These are phyloP conservation scores for Diacarnus erythraeanus DNA, from an alignment of 37 sponge, comb jelly and placozoan species.

Conservation along the genomic window DNA sequence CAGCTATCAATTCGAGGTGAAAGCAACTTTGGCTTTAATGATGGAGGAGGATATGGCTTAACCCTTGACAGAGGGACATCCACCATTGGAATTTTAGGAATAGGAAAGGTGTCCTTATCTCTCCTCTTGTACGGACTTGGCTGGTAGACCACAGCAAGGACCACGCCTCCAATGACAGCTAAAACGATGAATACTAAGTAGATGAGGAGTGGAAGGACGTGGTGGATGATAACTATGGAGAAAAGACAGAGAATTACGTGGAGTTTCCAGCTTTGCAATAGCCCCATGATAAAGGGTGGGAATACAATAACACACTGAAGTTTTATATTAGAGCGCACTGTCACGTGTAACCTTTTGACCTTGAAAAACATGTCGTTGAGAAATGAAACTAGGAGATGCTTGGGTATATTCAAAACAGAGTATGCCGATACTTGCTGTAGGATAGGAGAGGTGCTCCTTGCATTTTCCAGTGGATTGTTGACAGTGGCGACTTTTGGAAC, in stretches of 20 bases:
- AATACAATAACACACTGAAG: background rate
- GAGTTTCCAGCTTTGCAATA: constrained; percentile 8
- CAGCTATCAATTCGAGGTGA: constrained; percentile 30
- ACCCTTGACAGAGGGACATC: constrained; percentile 17
- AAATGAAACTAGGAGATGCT: constrained; percentile 12
- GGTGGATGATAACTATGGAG: background rate
- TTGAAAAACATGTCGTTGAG: constrained; percentile 7
- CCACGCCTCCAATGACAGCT: constrained; percentile 12
- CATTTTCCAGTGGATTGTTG: constrained; percentile 48
- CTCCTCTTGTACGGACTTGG: constrained; percentile 49
- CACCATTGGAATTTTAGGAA: constrained; percentile 2
- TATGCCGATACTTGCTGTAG: constrained; percentile 35
- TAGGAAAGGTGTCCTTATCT: constrained; percentile 36
- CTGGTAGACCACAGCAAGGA: constrained; percentile 36
- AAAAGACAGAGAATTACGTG: background rate
- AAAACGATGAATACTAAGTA: constrained; percentile 32
- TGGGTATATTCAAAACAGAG: constrained; percentile 25
- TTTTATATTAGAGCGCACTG: too few species aligned
- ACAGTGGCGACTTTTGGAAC: constrained; percentile 49
- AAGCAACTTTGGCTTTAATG: constrained; percentile 18
- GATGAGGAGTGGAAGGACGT: constrained; percentile 35
- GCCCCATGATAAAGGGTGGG: background rate
- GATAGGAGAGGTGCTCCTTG: constrained; percentile 49
- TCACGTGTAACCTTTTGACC: too few species aligned
- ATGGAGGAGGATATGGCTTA: constrained; percentile 41